Conservation (phyloP, 2,113 vertebrate genomes). For the Hippocampus comes region DNA sequence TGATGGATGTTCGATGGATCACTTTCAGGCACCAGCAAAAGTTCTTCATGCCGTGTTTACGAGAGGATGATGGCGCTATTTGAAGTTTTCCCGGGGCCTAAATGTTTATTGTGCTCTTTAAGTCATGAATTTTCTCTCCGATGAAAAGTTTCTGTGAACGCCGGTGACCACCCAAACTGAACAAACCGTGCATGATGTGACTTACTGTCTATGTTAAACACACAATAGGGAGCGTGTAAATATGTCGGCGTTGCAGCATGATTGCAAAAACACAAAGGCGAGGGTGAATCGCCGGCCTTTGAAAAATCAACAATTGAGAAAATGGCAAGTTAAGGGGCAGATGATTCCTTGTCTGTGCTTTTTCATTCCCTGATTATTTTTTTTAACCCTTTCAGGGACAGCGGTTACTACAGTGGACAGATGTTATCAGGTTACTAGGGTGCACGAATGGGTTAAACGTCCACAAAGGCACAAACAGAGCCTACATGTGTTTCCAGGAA, state of each 20-base stretch:
- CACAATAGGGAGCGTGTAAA: background rate
- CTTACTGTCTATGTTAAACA: background rate
- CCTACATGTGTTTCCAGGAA: background rate
- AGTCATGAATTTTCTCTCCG: conserved; percentile 1
- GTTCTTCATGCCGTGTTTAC: background rate
- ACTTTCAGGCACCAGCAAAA: no score
- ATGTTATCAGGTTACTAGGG: no score
- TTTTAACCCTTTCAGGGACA: no score
- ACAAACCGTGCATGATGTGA: background rate
- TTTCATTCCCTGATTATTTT: background rate
- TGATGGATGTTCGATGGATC: no score
- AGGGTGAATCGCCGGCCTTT: background rate
- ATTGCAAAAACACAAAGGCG: background rate
- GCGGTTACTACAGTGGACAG: no score
- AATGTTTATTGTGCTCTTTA: background rate
- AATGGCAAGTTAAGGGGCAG: background rate
- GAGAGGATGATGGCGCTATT: background rate
- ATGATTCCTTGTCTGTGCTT: no score
- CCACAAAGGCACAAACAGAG: background rate
- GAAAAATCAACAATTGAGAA: background rate
- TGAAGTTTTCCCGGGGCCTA: background rate
- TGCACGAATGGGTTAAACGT: background rate
- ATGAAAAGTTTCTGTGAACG: background rate
- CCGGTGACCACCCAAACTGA: background rate
- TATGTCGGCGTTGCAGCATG: background rate